Percentiles rank a stretch among this genome's conserved stretches.
These are phyloP conservation scores for Cairina moschata DNA, from an alignment of 2,113 vertebrate species.

Conservation along the genomic window DNA sequence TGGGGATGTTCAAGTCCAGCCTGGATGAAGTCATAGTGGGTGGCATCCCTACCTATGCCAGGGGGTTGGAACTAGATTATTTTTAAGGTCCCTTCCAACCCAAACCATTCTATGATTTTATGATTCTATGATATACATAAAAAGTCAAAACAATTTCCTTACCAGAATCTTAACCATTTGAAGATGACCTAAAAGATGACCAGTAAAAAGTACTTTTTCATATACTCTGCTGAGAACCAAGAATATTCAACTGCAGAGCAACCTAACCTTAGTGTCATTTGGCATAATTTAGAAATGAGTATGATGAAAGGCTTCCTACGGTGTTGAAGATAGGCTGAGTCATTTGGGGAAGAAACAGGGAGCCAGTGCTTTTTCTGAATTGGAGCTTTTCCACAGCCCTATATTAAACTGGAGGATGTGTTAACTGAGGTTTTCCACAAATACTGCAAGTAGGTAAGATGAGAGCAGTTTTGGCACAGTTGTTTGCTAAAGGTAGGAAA, in stretches of 20 bases:
- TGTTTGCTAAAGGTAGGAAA: not conserved
- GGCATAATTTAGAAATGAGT: not conserved
- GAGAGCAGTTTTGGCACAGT: not conserved
- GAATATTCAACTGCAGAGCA: not conserved
- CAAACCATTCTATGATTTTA: too few relatives aligned
- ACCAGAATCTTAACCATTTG: not conserved
- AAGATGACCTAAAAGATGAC: not conserved
- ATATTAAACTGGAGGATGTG: not conserved
- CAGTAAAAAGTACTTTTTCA: not conserved
- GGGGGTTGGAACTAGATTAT: too few relatives aligned
- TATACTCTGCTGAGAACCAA: not conserved
- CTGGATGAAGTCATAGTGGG: too few relatives aligned
- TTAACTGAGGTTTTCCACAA: constrained; percentile 19
- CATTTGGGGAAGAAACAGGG: not conserved
- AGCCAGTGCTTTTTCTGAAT: not conserved
- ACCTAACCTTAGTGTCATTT: not conserved
- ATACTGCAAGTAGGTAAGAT: not conserved
- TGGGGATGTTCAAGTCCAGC: too few relatives aligned
- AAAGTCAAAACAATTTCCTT: not conserved
- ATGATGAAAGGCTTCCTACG: not conserved
- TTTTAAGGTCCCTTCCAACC: too few relatives aligned
- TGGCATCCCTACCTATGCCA: too few relatives aligned
- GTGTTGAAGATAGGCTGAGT: not conserved
- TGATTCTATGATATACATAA: not conserved
- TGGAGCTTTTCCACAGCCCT: not conserved